Evolutionary conservation across 1,140 invertebrate genomes (phyloP).

Genomic region (Drosophila miranda): DNA sequence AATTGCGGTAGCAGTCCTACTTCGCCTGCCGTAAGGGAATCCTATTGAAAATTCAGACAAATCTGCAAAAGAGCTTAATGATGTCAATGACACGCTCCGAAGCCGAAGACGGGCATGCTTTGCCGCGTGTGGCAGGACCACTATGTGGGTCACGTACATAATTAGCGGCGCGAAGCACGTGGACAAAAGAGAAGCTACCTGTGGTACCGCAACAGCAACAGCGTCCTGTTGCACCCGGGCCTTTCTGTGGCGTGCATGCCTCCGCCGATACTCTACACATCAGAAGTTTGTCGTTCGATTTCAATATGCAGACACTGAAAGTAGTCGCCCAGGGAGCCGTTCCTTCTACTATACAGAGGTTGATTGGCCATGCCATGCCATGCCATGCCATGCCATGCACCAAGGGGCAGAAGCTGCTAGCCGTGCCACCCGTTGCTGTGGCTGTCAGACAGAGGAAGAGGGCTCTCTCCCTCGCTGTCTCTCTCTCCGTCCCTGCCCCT

Average conservation of each 20-base stretch:
- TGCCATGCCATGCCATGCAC: not conserved
- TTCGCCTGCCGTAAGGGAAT: conserved; percentile 21
- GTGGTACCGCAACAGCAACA: conserved; percentile 22
- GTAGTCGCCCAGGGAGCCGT: not conserved
- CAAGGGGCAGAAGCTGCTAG: too few species aligned
- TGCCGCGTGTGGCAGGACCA: not conserved
- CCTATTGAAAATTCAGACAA: conserved; percentile 70
- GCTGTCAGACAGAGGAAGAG: conserved; percentile 11
- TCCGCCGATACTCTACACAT: conserved; percentile 18
- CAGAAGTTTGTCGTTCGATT: not conserved
- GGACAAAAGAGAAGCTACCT: conserved; percentile 41
- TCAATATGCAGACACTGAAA: conserved; percentile 4
- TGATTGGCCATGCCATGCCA: conserved; percentile 43
- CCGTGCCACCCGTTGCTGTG: conserved; percentile 3
- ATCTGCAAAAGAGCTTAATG: conserved; percentile 57
- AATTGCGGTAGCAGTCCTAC: conserved; percentile 7
- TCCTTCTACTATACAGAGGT: conserved; percentile 13
- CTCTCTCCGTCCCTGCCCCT: not conserved
- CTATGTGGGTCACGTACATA: conserved; percentile 60
- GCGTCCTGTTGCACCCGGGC: conserved; percentile 31
- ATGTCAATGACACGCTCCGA: conserved; percentile 50
- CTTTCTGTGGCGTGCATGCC: conserved; percentile 15
- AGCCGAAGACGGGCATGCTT: conserved; percentile 3
- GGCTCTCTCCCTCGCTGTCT: not conserved
- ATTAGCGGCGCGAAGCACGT: conserved; percentile 52